Evolutionary conservation across 1,140 invertebrate species (phyloP), one percentile per base, ranked within the genome.

Genomic region (Sitophilus oryzae): DNA sequence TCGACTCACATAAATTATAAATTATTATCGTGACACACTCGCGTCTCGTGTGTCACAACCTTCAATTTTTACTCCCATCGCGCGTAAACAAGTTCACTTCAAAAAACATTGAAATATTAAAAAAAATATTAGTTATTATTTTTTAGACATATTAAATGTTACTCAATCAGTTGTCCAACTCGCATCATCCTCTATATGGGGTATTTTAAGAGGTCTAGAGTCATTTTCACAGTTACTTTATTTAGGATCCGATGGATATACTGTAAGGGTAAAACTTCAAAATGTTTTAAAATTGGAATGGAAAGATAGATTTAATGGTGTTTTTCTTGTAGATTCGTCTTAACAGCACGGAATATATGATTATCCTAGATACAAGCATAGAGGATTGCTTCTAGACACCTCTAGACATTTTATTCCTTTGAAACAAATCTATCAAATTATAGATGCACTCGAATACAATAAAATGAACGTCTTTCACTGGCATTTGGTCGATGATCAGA

Each of bases 401-500:
- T 80, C 87, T 1, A 76, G 92, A 3, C 91, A 95, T 73, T 95
- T 79, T 70, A 71, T 91, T 5, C 79, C 85, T 0, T 57, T 89
- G 1, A 44, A 64, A 2, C 79, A 79, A 35, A 81, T 94, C 18
- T 62, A 81, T 11, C 68, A 79, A 25, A 85, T 81, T 1, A 63
- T 94, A 20, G 87, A 89, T 54, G 83, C 86, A 0, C 91, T 96
- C 90, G 79, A 84, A 1, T 85, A 85, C 59, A 93, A 91, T 70
- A 96, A 96, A 73, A 72, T 92, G 47, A 96, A 96, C 71, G 90
- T 95, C 0, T 85, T 96, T 54, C 93, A 96, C 69, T 96, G 93
- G 93, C 93, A 96, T 69, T 88, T 96, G 21, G 84, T 89, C 0
- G 93, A 96, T 69, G 90, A 94, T 67, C 86, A 91, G 59, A 87